Evolutionary conservation across 2,797 vertebrate genomes (phyloP).

Genomic region (Ceyx erithaca): DNA sequence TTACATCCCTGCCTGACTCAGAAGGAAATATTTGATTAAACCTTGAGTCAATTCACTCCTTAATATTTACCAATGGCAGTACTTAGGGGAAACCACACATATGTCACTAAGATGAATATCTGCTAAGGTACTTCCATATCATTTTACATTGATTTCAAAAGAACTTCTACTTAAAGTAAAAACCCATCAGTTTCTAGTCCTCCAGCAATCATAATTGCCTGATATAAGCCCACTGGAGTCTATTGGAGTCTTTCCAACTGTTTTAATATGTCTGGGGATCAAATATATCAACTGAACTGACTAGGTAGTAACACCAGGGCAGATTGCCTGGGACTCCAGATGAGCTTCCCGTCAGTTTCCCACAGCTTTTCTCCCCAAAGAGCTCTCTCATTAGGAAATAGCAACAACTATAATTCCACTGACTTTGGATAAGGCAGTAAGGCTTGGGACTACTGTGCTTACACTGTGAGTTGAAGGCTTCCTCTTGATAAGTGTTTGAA

Average conservation of each 20-base stretch:
- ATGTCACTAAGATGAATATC: background rate
- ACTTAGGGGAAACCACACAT: background rate
- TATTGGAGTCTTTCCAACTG: slow-evolving; percentile 32
- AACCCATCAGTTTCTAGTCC: background rate
- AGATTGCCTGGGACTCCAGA: slow-evolving; percentile 4
- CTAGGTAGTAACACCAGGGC: background rate
- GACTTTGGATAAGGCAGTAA: background rate
- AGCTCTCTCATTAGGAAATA: background rate
- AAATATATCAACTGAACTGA: slow-evolving; percentile 19
- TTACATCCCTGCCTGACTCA: background rate
- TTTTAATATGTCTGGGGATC: slow-evolving; percentile 2
- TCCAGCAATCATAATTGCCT: background rate
- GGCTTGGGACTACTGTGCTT: background rate
- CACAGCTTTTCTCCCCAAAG: background rate
- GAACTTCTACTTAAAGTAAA: slow-evolving; percentile 5
- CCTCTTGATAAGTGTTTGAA: background rate
- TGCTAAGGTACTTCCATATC: background rate
- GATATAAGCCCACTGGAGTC: background rate
- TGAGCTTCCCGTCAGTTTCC: background rate
- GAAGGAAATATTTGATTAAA: background rate
- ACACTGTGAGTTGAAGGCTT: background rate
- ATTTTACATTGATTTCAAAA: slow-evolving; percentile 29
- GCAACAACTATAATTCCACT: background rate
- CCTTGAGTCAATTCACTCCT: background rate
- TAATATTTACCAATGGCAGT: background rate